Evolutionary conservation across 1,140 invertebrate species (phyloP), one percentile per base, ranked within the genome.

Genomic region (Atta texana): DNA sequence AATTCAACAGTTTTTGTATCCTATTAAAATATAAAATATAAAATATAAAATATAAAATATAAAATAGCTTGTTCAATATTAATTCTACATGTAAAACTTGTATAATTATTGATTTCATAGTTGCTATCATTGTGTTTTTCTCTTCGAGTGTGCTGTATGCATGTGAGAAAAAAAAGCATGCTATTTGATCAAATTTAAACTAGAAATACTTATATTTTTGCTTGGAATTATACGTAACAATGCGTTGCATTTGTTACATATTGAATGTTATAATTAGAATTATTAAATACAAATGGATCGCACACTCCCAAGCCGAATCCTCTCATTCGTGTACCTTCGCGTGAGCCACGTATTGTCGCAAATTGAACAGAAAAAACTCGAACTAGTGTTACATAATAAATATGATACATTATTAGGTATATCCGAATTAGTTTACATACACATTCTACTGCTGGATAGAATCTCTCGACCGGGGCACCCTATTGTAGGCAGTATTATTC

Each of bases 351-450:
- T 71, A 57, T 71, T 81, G n/a, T 87, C 92, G 90, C 87, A 51
- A 88, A 82, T 57, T 88, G 66, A 92, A 92, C 80, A 90, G 86
- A 91, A 89, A 88, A 87, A 87, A 87, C 16, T 88, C 80, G 84
- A 88, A 92, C 86, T 90, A 92, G 63, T 84, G 74, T 92, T 91
- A 92, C 87, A 88, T 88, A 88, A 89, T 87, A 89, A 90, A 90
- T 90, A 90, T 90, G 88, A 91, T 89, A 90, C 91, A 91, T 92
- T 92, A 94, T 93, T 93, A 95, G 93, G 92, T 94, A 95, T 94
- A 95, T 94, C 94, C 94, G 94, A 94, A 94, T 94, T 94, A 93
- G 88, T 91, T 94, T 95, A 95, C 94, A 95, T 95, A 95, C 94
- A 95, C 94, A 89, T 92, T 94, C 93, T 93, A 94, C 92, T 94